Conservation (phyloP, 2,888 invertebrate species). For the Eurytoma adleriae region DNA sequence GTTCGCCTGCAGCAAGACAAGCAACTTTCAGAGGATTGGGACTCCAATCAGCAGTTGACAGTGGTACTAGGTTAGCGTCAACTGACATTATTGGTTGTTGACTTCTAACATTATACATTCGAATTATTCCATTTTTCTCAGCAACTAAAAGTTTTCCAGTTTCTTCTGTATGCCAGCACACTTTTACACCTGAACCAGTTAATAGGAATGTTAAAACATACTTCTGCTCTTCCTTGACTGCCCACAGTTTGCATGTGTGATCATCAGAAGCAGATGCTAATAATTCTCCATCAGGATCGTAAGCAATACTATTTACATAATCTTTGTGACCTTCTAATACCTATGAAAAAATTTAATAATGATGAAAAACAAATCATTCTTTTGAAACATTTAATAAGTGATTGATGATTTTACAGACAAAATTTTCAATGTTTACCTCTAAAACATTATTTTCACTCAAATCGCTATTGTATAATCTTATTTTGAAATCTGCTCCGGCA, state of each 20-base stretch:
- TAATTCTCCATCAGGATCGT: constrained; percentile 83
- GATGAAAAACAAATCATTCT: neutral
- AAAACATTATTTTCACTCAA: constrained; percentile 77
- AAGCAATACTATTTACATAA: constrained; percentile 84
- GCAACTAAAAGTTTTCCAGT: constrained; percentile 84
- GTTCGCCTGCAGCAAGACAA: constrained; percentile 82
- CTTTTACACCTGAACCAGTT: constrained; percentile 82
- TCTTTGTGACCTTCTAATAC: constrained; percentile 81
- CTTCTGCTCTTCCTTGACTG: constrained; percentile 76
- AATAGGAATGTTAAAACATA: constrained; percentile 80
- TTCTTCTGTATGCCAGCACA: constrained; percentile 84
- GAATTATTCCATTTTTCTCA: constrained; percentile 85
- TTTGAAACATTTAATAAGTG: constrained; percentile 13
- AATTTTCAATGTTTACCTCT: constrained; percentile 69
- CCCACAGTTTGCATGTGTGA: constrained; percentile 85
- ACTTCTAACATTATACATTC: constrained; percentile 84
- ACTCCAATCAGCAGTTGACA: constrained; percentile 85
- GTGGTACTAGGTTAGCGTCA: constrained; percentile 79
- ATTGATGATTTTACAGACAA: constrained; percentile 2
- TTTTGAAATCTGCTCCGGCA: constrained; percentile 79
- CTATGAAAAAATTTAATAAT: constrained; percentile 70
- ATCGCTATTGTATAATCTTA: constrained; percentile 79
- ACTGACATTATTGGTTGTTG: constrained; percentile 83
- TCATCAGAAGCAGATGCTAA: constrained; percentile 88
- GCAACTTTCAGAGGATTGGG: constrained; percentile 80